Evolutionary conservation across 2,888 invertebrate genomes (phyloP).

Genomic region (Prosopocoilus inquinatus): DNA sequence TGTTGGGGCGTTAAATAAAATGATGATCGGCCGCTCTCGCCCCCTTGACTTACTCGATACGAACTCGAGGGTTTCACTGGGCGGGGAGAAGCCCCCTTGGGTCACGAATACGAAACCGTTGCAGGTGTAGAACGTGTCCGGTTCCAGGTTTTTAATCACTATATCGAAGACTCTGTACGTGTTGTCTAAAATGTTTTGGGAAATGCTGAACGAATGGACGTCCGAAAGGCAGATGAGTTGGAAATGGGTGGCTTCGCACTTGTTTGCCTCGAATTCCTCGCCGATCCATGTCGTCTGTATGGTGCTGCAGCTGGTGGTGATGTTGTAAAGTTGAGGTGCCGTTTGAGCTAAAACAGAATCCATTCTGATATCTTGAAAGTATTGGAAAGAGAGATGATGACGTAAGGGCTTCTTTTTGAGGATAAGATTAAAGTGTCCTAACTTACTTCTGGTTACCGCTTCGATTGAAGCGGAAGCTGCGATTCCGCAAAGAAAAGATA

Average conservation of each 20-base stretch:
- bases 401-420: too few relatives aligned
- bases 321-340: constrained; percentile 8
- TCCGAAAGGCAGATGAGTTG: constrained; percentile 16
- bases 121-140: constrained; percentile 14
- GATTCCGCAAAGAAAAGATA: too few relatives aligned
- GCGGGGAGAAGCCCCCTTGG: constrained; percentile 14
- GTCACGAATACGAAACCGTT: constrained; percentile 17
- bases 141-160: constrained; percentile 6
- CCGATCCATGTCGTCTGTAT: constrained; percentile 18
- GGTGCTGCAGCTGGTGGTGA: constrained; percentile 17
- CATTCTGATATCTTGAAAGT: neutral
- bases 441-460: neutral
- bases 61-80: constrained; percentile 11
- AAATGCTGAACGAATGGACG: constrained; percentile 11
- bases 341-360: neutral
- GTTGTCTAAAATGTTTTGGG: constrained; percentile 11
- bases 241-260: constrained; percentile 17
- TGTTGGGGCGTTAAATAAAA: neutral
- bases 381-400: neutral
- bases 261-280: constrained; percentile 10
- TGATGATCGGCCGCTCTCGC: neutral
- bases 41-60: constrained; percentile 11
- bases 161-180: constrained; percentile 11
- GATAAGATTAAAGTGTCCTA: too few relatives aligned
- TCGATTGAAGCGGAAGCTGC: neutral